Evolutionary conservation across 2,888 invertebrate species (phyloP), one percentile per base, ranked within the genome.

Genomic region (Cryptus armator): DNA sequence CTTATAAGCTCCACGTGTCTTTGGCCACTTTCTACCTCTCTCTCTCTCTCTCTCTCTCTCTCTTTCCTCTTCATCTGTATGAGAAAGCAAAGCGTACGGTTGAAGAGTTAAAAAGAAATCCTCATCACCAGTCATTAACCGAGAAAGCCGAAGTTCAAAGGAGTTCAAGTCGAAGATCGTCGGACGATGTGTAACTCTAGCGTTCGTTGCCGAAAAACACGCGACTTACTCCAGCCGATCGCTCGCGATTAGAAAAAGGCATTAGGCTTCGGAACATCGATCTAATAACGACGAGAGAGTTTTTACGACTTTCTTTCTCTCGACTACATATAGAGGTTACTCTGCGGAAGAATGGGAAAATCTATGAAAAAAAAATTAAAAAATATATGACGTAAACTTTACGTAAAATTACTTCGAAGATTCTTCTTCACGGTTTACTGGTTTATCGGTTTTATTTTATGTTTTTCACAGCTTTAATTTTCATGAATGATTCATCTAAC

Each of bases 111-210:
- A 37, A 37, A 37, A 37, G 64, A 48, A 32, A 37, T 56, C 56
- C 32, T 9, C 46, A 29, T 48, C 32, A 24, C 46, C 16, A 12
- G 37, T 37, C 12, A 37, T 62, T 64, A 46, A 1, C 6, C 62
- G 29, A 7, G 64, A 4, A 64, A 64, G 12, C 10, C 10, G 29
- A 48, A 29, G 48, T 19, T 64, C 62, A 74, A 62, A 62, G 19
- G 62, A 44, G 48, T 74, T 32, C 46, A 62, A 16, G 46, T 44
- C 59, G n/a, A 79, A 67, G 29, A 59, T 59, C 5, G n/a, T 79
- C 71, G 19, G 59, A 43, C n/a, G 19, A 24, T 10, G 12, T 56
- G 9, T 3, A 56, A 56, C 24, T 56, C 56, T 24, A 56, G 10
- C 19, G 10, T 56, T 56, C 24, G 19, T 19, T 56, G 19, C 24